Base-by-base conservation (phyloP, 2,797 vertebrate species). In the Strix occidentalis region DNA sequence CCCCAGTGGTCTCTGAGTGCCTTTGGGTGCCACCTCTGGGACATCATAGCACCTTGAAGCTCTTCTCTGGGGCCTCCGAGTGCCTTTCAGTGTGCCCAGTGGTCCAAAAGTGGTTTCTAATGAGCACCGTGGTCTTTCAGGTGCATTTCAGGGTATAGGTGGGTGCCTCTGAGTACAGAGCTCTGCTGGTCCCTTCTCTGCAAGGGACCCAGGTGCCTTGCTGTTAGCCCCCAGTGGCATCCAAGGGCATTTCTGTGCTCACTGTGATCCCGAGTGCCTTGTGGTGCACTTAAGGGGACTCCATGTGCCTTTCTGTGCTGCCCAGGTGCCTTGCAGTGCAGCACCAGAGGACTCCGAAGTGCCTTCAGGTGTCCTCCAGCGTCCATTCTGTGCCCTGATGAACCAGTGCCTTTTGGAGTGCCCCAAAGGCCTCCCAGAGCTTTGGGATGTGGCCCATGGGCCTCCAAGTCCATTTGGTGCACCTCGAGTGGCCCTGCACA, bases 401-500 rank as follows among this genome's bases (percentile, higher is more conserved):
- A 25, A 15, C 11, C 8, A 4, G 13, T 58, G 60, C 43, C 28
- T 51, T 71, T 29, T 26, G 37, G 8, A 37, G 15, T 28, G 79
- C 15, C 21, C n/a, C 71, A 51, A 3, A 13, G 19, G 29, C 28
- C 28, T 50, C 35, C 23, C 23, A 51, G 50, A 77, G 45, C 33
- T 18, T 25, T 39, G 31, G 37, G 25, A 16, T 33, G 31, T 68
- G 46, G n/a, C 35, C 31, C 3, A 3, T 29, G 29, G n/a, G 16
- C 20, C 29, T 75, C 17, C 5, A 8, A 50, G 68, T 43, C 51
- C 25, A 4, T 72, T 18, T 51, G 43, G 16, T 35, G 25, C 25
- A 41, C 41, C 48, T 41, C 1, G 1, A 3, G 11, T 24, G 29
- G 29, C 13, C 18, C 37, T 1, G 1, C 7, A 4, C 1, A 1